Percentiles rank a stretch among this genome's conserved stretches.
Evolutionary conservation across 2,797 vertebrate genomes (phyloP).

Genomic region (Mormyrops attenuatus): DNA sequence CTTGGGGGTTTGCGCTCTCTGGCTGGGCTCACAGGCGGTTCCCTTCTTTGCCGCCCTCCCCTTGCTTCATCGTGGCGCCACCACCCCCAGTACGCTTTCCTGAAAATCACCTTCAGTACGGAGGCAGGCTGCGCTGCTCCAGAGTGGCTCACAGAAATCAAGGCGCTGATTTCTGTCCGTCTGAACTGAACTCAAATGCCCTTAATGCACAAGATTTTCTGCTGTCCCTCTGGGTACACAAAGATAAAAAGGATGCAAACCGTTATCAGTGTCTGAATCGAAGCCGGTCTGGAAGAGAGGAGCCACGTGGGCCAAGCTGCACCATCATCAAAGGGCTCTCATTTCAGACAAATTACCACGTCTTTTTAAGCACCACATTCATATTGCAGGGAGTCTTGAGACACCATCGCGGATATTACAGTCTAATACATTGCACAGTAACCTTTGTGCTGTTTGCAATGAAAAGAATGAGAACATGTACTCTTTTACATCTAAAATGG

Average conservation of each 20-base stretch:
- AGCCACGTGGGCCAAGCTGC: slow-evolving; percentile 1
- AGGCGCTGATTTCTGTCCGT: background rate
- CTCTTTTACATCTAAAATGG: slow-evolving; percentile 65
- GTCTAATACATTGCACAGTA: slow-evolving; percentile 35
- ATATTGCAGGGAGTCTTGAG: slow-evolving; percentile 35
- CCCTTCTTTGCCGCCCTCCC: background rate
- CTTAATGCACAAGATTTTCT: background rate
- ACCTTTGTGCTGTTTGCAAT: slow-evolving; percentile 32
- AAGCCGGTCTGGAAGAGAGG: slow-evolving; percentile 24
- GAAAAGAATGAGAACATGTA: slow-evolving; percentile 55
- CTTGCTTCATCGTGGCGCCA: background rate
- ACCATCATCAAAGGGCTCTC: slow-evolving; percentile 1
- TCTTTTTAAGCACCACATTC: background rate
- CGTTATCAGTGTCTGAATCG: slow-evolving; percentile 32
- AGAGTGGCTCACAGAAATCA: background rate
- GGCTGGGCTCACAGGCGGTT: background rate
- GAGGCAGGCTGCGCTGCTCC: background rate
- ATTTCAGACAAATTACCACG: background rate
- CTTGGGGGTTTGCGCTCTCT: background rate
- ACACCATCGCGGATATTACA: slow-evolving; percentile 38
- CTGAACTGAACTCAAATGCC: background rate
- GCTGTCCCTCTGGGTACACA: background rate
- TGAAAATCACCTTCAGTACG: background rate
- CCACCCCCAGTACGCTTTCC: background rate
- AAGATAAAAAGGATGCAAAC: background rate